Evolutionary conservation across 2,113 vertebrate species (phyloP).

Genomic region (Thryonomys swinderianus): DNA sequence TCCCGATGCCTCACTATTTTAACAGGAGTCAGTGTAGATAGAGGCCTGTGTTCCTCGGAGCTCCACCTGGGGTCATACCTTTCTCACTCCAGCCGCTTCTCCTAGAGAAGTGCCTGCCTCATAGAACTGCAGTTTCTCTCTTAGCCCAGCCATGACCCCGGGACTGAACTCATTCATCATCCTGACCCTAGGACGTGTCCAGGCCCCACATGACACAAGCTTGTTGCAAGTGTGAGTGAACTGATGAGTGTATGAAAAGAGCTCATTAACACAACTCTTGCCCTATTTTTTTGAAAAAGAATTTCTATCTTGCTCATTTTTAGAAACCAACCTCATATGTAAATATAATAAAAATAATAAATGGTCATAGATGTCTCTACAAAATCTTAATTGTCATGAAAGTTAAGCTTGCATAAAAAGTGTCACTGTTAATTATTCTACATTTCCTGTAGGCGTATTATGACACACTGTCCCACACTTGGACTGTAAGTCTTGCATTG

Average conservation of each 20-base stretch:
- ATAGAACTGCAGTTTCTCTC: background rate
- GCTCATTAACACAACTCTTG: background rate
- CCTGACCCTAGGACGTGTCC: background rate
- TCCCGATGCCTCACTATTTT: background rate
- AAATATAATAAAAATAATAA: slow-evolving; percentile 87
- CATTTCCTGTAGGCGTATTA: slow-evolving; percentile 70
- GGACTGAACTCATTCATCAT: background rate
- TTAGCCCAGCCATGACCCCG: background rate
- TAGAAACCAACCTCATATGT: slow-evolving; percentile 88
- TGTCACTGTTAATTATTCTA: slow-evolving; percentile 74
- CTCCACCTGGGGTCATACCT: background rate
- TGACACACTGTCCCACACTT: slow-evolving; percentile 78
- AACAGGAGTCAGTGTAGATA: background rate
- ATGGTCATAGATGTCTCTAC: slow-evolving; percentile 86
- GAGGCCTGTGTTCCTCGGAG: background rate
- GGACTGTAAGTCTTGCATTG: slow-evolving; percentile 64
- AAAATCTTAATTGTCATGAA: slow-evolving; percentile 87
- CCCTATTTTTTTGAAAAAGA: slow-evolving; percentile 80
- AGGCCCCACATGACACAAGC: background rate
- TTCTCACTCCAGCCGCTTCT: background rate
- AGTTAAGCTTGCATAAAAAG: slow-evolving; percentile 80
- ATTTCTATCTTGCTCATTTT: slow-evolving; percentile 88
- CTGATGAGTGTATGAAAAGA: background rate
- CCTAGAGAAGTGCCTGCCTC: background rate
- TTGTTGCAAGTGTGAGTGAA: slow-evolving; percentile 1